These are phyloP conservation scores for Mycteria americana DNA, from an alignment of 2,797 vertebrate species.

Conservation along the genomic window DNA sequence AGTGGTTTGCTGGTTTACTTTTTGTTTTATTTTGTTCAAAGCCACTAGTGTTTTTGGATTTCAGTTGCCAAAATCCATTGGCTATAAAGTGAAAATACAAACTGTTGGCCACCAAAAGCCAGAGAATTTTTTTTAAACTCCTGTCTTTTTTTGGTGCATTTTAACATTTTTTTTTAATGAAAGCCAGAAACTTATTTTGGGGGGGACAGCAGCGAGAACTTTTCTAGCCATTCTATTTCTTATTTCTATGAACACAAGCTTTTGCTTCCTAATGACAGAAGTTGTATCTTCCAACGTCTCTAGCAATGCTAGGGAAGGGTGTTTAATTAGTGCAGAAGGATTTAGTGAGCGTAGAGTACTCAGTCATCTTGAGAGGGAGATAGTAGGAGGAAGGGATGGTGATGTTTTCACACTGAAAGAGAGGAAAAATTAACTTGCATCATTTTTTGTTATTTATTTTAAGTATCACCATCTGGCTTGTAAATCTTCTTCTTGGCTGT, in stretches of 20 bases:
- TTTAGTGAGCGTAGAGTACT: background rate
- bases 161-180: background rate
- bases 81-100: background rate
- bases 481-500: constrained; percentile 19
- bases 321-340: background rate
- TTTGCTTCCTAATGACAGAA: background rate
- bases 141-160: background rate
- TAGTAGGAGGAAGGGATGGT: background rate
- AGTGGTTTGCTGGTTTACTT: background rate
- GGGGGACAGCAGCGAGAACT: background rate
- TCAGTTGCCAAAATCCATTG: background rate
- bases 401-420: background rate
- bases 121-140: background rate
- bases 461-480: constrained; percentile 40
- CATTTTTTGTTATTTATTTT: background rate
- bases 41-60: background rate
- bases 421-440: background rate
- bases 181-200: background rate
- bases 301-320: background rate
- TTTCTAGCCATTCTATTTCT: background rate
- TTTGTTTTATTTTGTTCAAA: background rate
- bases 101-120: background rate
- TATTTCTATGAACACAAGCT: background rate
- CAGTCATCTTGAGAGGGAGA: background rate
- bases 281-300: background rate